These are phyloP conservation scores for Cyprinella venusta DNA, from an alignment of 2,797 vertebrate species.

Conservation along the genomic window DNA sequence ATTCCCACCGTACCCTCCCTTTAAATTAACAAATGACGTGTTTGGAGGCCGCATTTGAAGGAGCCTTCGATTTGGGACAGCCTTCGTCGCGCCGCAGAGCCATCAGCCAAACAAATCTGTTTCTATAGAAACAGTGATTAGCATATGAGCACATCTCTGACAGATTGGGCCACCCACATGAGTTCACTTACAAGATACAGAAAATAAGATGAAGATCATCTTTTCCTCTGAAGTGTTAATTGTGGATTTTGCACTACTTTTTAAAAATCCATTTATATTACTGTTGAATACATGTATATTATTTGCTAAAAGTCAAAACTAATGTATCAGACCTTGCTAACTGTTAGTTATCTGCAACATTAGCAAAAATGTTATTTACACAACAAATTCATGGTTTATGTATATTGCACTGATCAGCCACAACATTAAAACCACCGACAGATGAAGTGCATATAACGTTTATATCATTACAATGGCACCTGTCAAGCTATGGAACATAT, in stretches of 20 bases:
- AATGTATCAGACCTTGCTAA: not conserved
- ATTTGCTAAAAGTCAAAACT: not conserved
- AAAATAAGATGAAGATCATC: not conserved
- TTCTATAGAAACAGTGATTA: not conserved
- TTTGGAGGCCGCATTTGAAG: too few relatives aligned
- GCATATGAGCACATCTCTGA: not conserved
- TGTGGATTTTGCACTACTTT: not conserved
- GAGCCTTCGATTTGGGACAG: too few relatives aligned
- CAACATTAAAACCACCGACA: too few relatives aligned
- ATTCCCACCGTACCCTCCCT: too few relatives aligned
- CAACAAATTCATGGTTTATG: too few relatives aligned
- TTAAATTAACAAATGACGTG: too few relatives aligned
- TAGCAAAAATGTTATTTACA: not conserved
- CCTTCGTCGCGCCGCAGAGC: too few relatives aligned
- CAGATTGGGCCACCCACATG: not conserved
- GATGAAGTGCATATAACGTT: too few relatives aligned
- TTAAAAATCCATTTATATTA: not conserved
- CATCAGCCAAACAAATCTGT: not conserved
- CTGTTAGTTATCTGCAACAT: not conserved
- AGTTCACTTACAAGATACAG: not conserved
- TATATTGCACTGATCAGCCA: too few relatives aligned
- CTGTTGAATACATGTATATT: too few relatives aligned
- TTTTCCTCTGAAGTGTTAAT: not conserved
- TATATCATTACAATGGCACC: too few relatives aligned
- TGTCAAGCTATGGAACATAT: too few relatives aligned